Evolutionary conservation across 2,113 vertebrate species (phyloP).

Genomic region (Thermophis baileyi): DNA sequence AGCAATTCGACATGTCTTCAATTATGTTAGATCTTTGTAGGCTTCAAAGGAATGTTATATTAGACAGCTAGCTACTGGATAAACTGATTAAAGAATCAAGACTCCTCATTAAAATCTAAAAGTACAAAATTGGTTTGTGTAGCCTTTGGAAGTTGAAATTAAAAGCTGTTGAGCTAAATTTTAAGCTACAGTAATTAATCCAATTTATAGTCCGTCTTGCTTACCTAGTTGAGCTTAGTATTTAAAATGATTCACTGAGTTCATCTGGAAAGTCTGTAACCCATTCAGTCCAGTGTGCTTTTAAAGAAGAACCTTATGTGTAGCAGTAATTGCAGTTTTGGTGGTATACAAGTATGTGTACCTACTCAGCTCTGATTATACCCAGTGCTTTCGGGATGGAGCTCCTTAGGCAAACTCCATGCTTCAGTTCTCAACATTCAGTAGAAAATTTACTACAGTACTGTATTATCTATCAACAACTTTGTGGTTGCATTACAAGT

Average conservation of each 20-base stretch:
- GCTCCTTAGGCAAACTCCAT: neutral
- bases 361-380: neutral
- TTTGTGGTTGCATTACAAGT: neutral
- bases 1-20: conserved; percentile 86
- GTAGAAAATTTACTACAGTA: neutral
- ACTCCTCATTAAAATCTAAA: conserved; percentile 83
- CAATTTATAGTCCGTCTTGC: conserved; percentile 75
- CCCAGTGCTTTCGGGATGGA: neutral
- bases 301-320: neutral
- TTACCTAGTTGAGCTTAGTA: conserved; percentile 76
- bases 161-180: conserved; percentile 76
- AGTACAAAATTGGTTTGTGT: conserved; percentile 83
- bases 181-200: conserved; percentile 81
- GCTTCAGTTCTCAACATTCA: neutral
- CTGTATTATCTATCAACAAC: neutral
- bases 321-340: neutral
- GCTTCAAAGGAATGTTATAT: conserved; percentile 82
- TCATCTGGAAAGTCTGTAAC: conserved; percentile 63
- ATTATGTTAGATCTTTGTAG: conserved; percentile 83
- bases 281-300: conserved; percentile 32
- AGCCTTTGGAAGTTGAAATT: conserved; percentile 84
- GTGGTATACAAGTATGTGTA: neutral
- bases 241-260: conserved; percentile 71
- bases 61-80: conserved; percentile 77
- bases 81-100: conserved; percentile 85